Conservation (phyloP, 2,797 vertebrate genomes). For the Paguma larvata region DNA sequence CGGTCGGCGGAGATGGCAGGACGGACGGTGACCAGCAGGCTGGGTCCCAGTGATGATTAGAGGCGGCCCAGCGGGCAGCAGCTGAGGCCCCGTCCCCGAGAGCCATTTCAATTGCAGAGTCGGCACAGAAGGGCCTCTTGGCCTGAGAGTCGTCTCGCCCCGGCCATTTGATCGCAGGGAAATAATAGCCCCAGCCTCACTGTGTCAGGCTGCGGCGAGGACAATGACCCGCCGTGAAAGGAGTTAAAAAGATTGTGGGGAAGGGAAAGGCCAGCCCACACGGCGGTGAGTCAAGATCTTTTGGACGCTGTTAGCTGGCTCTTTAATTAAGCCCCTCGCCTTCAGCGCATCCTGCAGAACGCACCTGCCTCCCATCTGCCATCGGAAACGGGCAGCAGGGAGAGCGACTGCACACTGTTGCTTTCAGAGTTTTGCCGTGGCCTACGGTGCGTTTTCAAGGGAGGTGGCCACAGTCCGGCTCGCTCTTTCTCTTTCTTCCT, state of each 20-base stretch:
- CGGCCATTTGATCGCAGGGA: constrained; percentile 49
- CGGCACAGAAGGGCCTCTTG: not conserved
- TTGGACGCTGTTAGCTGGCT: not conserved
- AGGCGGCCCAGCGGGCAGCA: constrained; percentile 36
- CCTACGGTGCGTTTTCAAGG: not conserved
- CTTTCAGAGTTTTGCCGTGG: not conserved
- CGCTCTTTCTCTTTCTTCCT: not conserved
- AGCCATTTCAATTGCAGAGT: not conserved
- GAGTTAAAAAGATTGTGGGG: constrained; percentile 49
- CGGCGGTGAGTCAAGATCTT: not conserved
- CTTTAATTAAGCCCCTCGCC: constrained; percentile 60
- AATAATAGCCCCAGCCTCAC: constrained; percentile 4
- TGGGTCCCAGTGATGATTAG: not conserved
- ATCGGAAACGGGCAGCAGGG: not conserved
- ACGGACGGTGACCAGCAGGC: constrained; percentile 28
- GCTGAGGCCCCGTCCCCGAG: not conserved
- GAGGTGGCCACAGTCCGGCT: not conserved
- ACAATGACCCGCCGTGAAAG: constrained; percentile 41
- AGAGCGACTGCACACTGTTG: not conserved
- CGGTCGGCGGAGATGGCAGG: not conserved
- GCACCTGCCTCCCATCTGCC: constrained; percentile 71
- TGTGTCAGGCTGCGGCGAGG: constrained; percentile 4
- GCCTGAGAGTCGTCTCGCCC: not conserved
- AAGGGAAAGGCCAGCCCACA: not conserved
- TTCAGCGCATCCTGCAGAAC: not conserved